Evolutionary conservation across 2,113 vertebrate species (phyloP).

Genomic region (Phylloscopus whistleri): DNA sequence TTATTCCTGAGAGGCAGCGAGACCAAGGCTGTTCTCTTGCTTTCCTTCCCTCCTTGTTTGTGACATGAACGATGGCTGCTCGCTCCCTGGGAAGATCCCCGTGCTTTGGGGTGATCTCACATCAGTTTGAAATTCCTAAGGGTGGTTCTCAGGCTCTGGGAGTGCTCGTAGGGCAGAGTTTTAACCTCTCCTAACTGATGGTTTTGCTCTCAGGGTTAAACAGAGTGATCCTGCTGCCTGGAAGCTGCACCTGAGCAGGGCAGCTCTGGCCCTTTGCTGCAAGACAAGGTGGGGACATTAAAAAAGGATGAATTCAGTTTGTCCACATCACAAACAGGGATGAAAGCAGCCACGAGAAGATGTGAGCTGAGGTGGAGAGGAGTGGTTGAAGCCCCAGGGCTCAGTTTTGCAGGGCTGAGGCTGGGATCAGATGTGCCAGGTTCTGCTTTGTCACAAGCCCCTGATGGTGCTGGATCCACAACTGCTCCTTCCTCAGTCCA

Average conservation of each 20-base stretch:
- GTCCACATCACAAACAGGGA: rapidly evolving
- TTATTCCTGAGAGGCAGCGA: neutral
- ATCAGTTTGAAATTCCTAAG: neutral
- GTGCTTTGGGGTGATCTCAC: neutral
- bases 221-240: neutral
- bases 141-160: neutral
- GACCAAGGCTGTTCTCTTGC: neutral
- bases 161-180: neutral
- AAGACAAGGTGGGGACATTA: rapidly evolving
- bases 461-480: neutral
- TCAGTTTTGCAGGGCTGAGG: neutral
- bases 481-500: neutral
- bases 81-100: neutral
- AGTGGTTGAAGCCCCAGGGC: rapidly evolving
- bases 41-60: neutral
- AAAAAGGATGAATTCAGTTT: neutral
- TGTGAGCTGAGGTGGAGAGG: neutral
- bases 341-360: neutral
- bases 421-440: neutral
- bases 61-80: neutral
- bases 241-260: neutral
- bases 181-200: neutral
- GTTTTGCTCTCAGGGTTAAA: neutral
- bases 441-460: neutral
- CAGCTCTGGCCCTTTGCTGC: neutral